Evolutionary conservation across 2,888 invertebrate species (phyloP).

Genomic region (Monoplex corrugatus): DNA sequence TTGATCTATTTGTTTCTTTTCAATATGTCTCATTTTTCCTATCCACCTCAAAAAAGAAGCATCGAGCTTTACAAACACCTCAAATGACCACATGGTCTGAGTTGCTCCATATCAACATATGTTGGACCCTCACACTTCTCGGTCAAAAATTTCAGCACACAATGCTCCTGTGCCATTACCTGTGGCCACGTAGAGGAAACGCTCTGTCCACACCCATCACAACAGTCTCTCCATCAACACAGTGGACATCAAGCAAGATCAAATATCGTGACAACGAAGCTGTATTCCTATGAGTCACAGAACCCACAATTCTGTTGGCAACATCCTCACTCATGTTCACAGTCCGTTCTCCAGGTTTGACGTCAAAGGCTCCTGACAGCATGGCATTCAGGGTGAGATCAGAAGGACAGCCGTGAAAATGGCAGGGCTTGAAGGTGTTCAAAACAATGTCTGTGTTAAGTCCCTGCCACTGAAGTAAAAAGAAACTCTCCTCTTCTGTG

Average conservation of each 20-base stretch:
- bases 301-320: neutral
- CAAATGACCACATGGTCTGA: too few species aligned
- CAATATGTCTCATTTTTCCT: too few species aligned
- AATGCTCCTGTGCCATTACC: too few species aligned
- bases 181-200: conserved; percentile 15
- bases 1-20: too few species aligned
- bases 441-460: conserved; percentile 44
- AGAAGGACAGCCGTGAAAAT: conserved; percentile 20
- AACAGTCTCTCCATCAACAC: conserved; percentile 28
- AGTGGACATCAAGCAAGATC: conserved; percentile 36
- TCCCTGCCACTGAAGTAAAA: conserved; percentile 50
- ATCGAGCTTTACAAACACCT: too few species aligned
- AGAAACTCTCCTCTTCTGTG: conserved; percentile 1
- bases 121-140: too few species aligned
- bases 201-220: conserved; percentile 44
- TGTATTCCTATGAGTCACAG: neutral
- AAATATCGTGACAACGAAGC: conserved; percentile 11
- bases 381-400: neutral
- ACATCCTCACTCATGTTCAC: neutral
- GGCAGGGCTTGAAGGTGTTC: conserved; percentile 46
- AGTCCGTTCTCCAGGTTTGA: conserved; percentile 3
- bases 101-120: too few species aligned
- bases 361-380: conserved; percentile 30
- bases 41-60: too few species aligned
- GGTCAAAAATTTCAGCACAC: too few species aligned